phyloP scores from a whole-genome alignment of 2,797 vertebrate species.

The Meda fulgida region DNA sequence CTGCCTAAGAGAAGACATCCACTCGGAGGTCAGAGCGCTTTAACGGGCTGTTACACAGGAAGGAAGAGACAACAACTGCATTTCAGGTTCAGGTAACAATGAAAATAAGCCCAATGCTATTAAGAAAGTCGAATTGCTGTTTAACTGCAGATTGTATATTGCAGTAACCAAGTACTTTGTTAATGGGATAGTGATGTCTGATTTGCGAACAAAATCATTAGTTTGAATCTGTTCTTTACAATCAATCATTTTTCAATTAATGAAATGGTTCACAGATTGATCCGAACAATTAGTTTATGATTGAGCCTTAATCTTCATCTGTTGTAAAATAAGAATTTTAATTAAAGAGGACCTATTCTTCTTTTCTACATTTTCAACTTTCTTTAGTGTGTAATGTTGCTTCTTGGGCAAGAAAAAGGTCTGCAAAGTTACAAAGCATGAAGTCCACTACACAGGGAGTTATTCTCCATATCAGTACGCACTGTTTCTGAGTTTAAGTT shows the following conservation, averaged over 20 bases:
- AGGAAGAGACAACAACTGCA: slow-evolving; percentile 17
- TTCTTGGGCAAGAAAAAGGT: too few relatives aligned
- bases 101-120: not conserved
- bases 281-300: not conserved
- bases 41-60: slow-evolving; percentile 24
- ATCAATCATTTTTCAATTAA: not conserved
- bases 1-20: slow-evolving; percentile 34
- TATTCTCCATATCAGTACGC: too few relatives aligned
- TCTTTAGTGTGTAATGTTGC: too few relatives aligned
- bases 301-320: not conserved
- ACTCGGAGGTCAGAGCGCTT: slow-evolving; percentile 15
- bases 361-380: too few relatives aligned
- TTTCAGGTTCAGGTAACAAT: slow-evolving; percentile 54
- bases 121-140: not conserved
- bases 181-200: not conserved
- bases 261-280: not conserved
- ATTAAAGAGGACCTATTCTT: not conserved
- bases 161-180: not conserved
- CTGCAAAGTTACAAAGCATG: too few relatives aligned
- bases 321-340: not conserved
- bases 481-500: not conserved
- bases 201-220: not conserved
- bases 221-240: not conserved
- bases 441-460: too few relatives aligned
- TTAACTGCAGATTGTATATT: not conserved